phyloP scores from a whole-genome alignment of 64 coral and sea anemone genomes.

The Pachyseris speciosa region DNA sequence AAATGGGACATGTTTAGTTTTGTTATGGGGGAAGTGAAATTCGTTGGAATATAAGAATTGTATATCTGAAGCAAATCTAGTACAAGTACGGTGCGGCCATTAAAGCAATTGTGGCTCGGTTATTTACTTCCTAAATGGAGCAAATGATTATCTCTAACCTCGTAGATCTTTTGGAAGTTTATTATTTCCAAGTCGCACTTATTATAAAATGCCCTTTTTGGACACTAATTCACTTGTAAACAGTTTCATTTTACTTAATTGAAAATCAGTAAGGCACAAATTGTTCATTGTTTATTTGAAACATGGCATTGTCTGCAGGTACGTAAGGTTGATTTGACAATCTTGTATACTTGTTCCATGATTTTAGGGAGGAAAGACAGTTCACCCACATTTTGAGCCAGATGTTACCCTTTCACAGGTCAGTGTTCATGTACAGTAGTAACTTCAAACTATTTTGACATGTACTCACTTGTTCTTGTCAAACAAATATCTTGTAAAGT shows the following conservation, averaged over 20 bases:
- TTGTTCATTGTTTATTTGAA: background rate
- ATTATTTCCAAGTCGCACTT: background rate
- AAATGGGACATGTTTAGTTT: background rate
- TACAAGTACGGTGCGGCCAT: too few relatives aligned
- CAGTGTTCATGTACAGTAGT: background rate
- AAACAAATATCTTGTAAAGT: background rate
- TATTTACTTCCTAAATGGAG: background rate
- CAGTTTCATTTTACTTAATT: background rate
- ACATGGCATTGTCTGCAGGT: background rate
- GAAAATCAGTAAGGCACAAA: background rate
- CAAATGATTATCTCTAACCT: too few relatives aligned
- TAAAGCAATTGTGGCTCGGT: background rate
- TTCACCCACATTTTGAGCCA: background rate
- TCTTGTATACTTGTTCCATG: background rate
- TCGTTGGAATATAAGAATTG: too few relatives aligned
- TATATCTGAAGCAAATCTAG: too few relatives aligned
- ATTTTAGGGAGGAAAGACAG: background rate
- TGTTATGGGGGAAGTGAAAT: background rate
- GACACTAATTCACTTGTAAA: background rate
- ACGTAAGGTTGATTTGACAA: background rate
- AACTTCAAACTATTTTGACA: background rate
- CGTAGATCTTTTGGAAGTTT: background rate
- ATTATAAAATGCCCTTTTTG: background rate
- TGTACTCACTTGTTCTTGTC: background rate
- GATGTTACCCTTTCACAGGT: background rate